Evolutionary conservation across 2,797 vertebrate species (phyloP).

Genomic region (Thaleichthys pacificus): DNA sequence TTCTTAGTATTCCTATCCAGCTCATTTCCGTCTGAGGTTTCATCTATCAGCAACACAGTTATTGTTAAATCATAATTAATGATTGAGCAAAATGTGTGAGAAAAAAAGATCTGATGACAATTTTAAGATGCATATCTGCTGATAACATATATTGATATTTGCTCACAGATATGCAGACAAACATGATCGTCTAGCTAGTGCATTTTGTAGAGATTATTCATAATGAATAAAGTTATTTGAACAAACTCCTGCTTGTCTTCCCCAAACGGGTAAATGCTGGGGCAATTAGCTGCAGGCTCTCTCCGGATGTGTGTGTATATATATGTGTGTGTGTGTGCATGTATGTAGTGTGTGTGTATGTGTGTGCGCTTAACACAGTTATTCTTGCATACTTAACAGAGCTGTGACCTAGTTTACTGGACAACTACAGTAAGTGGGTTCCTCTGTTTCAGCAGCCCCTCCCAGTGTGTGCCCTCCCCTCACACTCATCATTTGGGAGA

Average conservation of each 20-base stretch:
- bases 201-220: slow-evolving; percentile 27
- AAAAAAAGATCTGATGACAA: background rate
- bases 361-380: slow-evolving; percentile 56
- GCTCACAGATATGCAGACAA: background rate
- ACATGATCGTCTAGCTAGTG: background rate
- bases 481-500: slow-evolving; percentile 46
- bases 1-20: slow-evolving; percentile 48
- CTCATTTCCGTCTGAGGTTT: slow-evolving; percentile 26
- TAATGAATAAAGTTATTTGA: slow-evolving; percentile 63
- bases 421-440: slow-evolving; percentile 75
- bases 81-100: background rate
- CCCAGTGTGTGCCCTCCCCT: slow-evolving; percentile 24
- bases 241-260: slow-evolving; percentile 62
- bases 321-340: slow-evolving; percentile 40
- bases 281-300: slow-evolving; percentile 6
- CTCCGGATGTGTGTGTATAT: slow-evolving; percentile 35
- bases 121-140: background rate
- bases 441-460: slow-evolving; percentile 68
- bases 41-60: too few species aligned
- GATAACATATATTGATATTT: background rate
- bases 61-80: background rate
- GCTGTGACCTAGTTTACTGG: slow-evolving; percentile 78
- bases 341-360: slow-evolving; percentile 26
- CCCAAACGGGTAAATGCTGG: slow-evolving; percentile 22
- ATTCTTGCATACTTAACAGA: slow-evolving; percentile 78